Evolutionary conservation across 2,888 invertebrate genomes (phyloP).

Genomic region (Augochlorella aurata): DNA sequence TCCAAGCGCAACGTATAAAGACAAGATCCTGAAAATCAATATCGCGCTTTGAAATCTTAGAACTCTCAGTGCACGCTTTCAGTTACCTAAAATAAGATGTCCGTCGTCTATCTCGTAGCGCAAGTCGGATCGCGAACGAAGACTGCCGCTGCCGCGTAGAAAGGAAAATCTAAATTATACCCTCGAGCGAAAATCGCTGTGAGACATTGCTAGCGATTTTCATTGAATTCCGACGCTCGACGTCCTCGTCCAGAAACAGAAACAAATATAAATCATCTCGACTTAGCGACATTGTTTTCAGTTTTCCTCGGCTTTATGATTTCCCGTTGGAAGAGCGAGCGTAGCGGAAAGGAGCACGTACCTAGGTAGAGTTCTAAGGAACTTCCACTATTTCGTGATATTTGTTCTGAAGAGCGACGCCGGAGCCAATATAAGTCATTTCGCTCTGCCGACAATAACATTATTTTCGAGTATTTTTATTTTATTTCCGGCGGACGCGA

Average conservation of each 20-base stretch:
- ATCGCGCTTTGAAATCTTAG: background rate
- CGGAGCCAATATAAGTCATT: conserved; percentile 45
- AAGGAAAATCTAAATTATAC: background rate
- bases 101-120: background rate
- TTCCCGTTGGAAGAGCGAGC: background rate
- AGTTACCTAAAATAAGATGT: background rate
- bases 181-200: conserved; percentile 2
- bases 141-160: background rate
- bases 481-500: conserved; percentile 36
- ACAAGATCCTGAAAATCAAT: background rate
- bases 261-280: conserved; percentile 15
- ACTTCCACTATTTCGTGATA: conserved; percentile 39
- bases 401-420: conserved; percentile 34
- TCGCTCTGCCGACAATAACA: conserved; percentile 45
- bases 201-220: background rate
- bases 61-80: background rate
- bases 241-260: background rate
- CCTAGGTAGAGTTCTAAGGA: conserved; percentile 6
- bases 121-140: background rate
- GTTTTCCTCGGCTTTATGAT: background rate
- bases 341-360: background rate
- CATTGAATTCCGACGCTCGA: conserved; percentile 12
- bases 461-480: conserved; percentile 47
- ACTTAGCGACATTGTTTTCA: conserved; percentile 19
- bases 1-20: no score